These are phyloP conservation scores for Myotis findleyi DNA, from an alignment of 2,797 vertebrate genomes.

Conservation along the genomic window DNA sequence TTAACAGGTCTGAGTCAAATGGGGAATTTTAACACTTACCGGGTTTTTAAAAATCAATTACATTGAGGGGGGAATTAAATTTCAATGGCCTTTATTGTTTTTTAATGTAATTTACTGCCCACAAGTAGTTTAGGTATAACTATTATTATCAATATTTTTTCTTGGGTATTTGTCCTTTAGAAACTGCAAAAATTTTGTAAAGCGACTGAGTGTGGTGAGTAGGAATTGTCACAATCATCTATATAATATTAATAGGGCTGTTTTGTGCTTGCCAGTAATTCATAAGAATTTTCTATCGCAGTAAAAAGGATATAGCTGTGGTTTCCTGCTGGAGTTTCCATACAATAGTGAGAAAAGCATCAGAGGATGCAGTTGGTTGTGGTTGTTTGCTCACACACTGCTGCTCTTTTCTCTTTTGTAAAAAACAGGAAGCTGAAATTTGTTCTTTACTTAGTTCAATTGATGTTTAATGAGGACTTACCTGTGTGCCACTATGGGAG, in stretches of 20 bases:
- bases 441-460: constrained; percentile 31
- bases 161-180: neutral
- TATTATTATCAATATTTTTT: neutral
- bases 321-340: constrained; percentile 17
- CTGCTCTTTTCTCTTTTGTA: constrained; percentile 51
- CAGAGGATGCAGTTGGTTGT: neutral
- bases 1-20: constrained; percentile 47
- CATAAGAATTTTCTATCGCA: constrained; percentile 41
- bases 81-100: neutral
- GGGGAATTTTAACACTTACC: neutral
- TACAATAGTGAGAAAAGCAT: constrained; percentile 28
- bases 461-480: constrained; percentile 25
- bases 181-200: neutral
- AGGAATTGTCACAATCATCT: neutral
- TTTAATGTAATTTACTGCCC: neutral
- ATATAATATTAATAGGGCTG: neutral
- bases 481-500: neutral
- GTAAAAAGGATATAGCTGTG: constrained; percentile 45
- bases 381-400: constrained; percentile 17
- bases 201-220: neutral
- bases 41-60: constrained; percentile 3
- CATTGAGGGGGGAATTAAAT: neutral
- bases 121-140: neutral
- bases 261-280: constrained; percentile 48
- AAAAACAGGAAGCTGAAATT: constrained; percentile 78